Conservation (phyloP, 2,797 vertebrate species). For the Limosa lapponica region DNA sequence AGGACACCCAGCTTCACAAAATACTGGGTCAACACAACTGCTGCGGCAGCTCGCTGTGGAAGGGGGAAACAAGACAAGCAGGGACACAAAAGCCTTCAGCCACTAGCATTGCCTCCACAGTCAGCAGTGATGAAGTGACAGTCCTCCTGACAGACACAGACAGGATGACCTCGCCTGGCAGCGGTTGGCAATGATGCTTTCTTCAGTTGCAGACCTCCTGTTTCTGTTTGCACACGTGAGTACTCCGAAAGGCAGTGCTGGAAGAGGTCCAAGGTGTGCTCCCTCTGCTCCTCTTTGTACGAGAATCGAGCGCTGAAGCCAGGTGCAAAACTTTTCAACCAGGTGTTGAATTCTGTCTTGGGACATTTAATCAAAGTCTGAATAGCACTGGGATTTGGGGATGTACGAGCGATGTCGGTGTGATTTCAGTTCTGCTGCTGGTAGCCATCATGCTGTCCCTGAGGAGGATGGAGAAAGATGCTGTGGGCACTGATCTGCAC, state of each 20-base stretch:
- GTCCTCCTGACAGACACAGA: background rate
- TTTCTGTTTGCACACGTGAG: background rate
- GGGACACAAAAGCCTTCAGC: background rate
- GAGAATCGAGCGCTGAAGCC: background rate
- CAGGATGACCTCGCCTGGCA: background rate
- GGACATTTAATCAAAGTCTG: background rate
- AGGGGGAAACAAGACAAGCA: background rate
- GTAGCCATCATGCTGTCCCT: background rate
- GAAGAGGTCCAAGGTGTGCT: background rate
- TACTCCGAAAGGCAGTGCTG: background rate
- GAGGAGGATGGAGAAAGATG: rapidly evolving
- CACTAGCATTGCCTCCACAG: background rate
- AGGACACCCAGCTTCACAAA: background rate
- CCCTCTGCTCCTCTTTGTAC: background rate
- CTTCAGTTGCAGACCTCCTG: background rate
- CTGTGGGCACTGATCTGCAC: rapidly evolving
- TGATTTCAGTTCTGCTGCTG: background rate
- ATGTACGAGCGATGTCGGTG: rapidly evolving
- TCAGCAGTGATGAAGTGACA: background rate
- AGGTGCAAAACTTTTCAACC: constrained; percentile 20
- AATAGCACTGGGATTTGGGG: background rate
- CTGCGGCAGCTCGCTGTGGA: background rate
- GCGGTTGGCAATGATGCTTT: background rate
- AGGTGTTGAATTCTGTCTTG: constrained; percentile 20
- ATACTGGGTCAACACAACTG: background rate